Evolutionary conservation across 2,113 vertebrate genomes (phyloP).

Genomic region (Notiomystis cincta): DNA sequence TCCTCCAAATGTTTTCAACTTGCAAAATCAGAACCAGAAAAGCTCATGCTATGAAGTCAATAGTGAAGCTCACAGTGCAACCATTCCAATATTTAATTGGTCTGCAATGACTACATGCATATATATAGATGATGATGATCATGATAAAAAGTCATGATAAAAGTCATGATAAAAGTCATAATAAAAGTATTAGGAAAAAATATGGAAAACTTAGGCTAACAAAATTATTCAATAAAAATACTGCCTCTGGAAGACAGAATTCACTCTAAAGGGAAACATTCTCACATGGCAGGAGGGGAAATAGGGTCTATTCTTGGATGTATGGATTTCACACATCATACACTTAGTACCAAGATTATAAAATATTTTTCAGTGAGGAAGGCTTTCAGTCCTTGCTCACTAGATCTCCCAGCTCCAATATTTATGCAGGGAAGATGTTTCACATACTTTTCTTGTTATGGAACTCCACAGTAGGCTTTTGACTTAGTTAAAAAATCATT

Average conservation of each 20-base stretch:
- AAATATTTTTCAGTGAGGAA: neutral
- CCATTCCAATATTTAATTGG: neutral
- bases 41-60: neutral
- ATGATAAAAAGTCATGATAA: neutral
- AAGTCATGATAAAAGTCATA: too few relatives aligned
- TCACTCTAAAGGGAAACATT: neutral
- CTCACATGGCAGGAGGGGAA: neutral
- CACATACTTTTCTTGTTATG: neutral
- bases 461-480: neutral
- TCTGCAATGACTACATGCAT: neutral
- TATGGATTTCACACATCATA: neutral
- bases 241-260: neutral
- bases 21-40: conserved; percentile 20
- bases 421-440: neutral
- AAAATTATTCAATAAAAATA: neutral
- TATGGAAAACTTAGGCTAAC: neutral
- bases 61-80: neutral
- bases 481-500: neutral
- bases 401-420: neutral
- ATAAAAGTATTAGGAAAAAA: neutral
- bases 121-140: neutral
- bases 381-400: neutral
- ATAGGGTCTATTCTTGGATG: neutral
- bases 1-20: conserved; percentile 20
- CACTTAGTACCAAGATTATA: neutral